phyloP scores from a whole-genome alignment of 2,797 vertebrate genomes.

The Diplodus puntazzo region DNA sequence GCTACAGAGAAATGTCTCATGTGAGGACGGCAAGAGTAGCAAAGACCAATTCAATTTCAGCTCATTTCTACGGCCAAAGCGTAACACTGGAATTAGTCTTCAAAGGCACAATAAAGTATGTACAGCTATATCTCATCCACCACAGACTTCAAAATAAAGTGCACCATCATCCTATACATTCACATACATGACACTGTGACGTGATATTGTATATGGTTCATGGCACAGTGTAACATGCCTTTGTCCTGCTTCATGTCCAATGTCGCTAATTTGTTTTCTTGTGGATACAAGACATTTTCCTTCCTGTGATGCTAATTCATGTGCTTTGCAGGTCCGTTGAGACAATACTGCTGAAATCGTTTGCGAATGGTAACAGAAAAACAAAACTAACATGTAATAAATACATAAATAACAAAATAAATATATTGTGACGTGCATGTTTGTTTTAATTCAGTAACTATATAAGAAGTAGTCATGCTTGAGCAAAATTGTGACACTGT shows the following conservation, averaged over 20 bases:
- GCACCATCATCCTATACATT: constrained; percentile 81
- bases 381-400: constrained; percentile 76
- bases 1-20: constrained; percentile 54
- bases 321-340: constrained; percentile 65
- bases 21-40: constrained; percentile 47
- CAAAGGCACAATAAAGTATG: constrained; percentile 87
- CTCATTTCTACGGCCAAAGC: constrained; percentile 68
- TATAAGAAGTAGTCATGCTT: constrained; percentile 71
- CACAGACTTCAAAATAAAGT: constrained; percentile 80
- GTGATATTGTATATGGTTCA: constrained; percentile 63
- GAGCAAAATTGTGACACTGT: constrained; percentile 43
- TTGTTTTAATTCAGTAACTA: constrained; percentile 51
- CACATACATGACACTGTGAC: constrained; percentile 75
- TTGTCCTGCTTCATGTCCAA: constrained; percentile 47
- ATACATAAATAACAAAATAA: constrained; percentile 83
- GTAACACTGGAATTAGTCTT: constrained; percentile 76
- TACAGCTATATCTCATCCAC: constrained; percentile 77
- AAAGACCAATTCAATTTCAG: constrained; percentile 69
- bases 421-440: constrained; percentile 71
- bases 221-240: constrained; percentile 59
- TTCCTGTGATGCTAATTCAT: constrained; percentile 34
- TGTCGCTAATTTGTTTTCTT: constrained; percentile 35
- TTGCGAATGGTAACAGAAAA: constrained; percentile 61
- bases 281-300: constrained; percentile 42
- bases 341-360: constrained; percentile 42